Evolutionary conservation across 2,888 invertebrate species (phyloP).

Genomic region (Drosophila testacea): DNA sequence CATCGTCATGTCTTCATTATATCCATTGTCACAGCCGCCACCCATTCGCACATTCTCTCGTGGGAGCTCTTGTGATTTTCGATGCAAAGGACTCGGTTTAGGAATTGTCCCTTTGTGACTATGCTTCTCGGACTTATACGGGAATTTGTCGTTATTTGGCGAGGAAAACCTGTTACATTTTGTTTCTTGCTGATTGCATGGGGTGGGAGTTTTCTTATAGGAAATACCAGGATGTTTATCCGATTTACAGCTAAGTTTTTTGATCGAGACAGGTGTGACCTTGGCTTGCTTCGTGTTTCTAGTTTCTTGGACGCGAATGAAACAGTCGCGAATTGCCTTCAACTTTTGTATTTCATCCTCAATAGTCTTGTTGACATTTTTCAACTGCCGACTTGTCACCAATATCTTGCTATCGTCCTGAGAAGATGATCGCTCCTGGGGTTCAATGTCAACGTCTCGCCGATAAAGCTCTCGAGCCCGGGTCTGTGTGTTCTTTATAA

Average conservation of each 20-base stretch:
- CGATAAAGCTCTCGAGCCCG: slow-evolving; percentile 31
- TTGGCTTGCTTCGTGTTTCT: neutral
- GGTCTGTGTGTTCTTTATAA: slow-evolving; percentile 41
- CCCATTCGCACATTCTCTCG: slow-evolving; percentile 1
- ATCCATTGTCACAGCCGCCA: slow-evolving; percentile 29
- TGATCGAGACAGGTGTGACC: neutral
- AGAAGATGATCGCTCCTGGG: slow-evolving; percentile 2
- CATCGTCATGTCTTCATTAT: neutral
- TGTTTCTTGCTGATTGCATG: neutral
- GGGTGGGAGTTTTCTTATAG: neutral
- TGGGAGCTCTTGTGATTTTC: neutral
- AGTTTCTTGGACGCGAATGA: neutral
- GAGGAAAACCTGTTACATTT: neutral
- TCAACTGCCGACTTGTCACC: slow-evolving; percentile 26
- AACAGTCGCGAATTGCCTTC: slow-evolving; percentile 31
- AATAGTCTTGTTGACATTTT: slow-evolving; percentile 32
- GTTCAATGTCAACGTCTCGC: neutral
- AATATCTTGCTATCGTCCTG: slow-evolving; percentile 17
- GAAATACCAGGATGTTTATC: neutral
- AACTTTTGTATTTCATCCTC: slow-evolving; percentile 51
- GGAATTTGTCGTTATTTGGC: neutral
- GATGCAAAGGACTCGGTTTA: neutral
- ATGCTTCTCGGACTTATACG: neutral
- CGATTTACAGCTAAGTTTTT: neutral
- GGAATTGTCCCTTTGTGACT: neutral